phyloP scores from a whole-genome alignment of 2,113 vertebrate genomes.

The Eudyptes chrysolophus region DNA sequence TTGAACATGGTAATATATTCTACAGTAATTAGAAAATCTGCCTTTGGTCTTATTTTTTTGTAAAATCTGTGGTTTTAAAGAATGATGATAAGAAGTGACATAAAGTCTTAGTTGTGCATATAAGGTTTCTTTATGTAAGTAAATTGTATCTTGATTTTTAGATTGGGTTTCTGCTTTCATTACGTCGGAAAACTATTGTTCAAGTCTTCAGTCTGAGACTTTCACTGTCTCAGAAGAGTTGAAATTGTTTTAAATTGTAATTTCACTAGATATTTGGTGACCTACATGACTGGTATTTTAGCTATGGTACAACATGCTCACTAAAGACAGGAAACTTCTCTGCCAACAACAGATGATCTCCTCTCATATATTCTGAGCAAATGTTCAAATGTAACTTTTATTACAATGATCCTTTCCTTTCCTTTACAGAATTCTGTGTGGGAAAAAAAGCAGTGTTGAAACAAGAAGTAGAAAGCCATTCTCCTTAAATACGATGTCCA shows the following conservation, averaged over 20 bases:
- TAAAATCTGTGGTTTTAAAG: neutral
- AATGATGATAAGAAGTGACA: neutral
- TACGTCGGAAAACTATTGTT: neutral
- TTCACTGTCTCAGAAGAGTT: neutral
- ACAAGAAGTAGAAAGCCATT: neutral
- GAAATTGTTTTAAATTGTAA: neutral
- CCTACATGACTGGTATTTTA: neutral
- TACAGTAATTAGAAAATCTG: neutral
- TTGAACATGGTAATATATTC: neutral
- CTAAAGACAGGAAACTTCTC: neutral
- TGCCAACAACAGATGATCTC: neutral
- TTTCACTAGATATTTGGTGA: neutral
- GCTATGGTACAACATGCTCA: neutral
- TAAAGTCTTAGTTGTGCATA: neutral
- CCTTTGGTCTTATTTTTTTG: neutral
- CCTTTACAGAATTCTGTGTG: neutral
- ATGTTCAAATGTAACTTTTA: neutral
- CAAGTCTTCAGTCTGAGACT: neutral
- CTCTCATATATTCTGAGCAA: neutral
- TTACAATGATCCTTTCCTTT: neutral
- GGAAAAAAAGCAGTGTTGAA: neutral
- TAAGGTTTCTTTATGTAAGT: neutral
- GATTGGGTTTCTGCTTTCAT: neutral
- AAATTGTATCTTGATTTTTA: neutral
- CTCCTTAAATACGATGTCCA: neutral